Evolutionary conservation across 2,888 invertebrate genomes (phyloP).

Genomic region (Drosophila nigricruria): DNA sequence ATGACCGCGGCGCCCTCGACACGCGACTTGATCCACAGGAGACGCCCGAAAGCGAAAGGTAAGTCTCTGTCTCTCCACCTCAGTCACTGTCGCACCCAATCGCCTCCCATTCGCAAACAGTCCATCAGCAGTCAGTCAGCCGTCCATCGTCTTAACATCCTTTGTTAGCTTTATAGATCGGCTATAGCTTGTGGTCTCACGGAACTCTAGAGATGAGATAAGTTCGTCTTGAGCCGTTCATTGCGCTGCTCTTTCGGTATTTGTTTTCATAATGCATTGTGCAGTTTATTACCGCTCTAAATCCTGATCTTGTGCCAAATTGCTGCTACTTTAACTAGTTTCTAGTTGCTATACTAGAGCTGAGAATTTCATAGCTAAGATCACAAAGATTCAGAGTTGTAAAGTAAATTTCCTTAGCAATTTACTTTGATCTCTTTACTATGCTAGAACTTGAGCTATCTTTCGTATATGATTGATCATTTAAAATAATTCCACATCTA

Average conservation of each 20-base stretch:
- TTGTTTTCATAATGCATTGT: too few relatives aligned
- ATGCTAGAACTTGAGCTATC: too few relatives aligned
- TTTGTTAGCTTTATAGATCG: background rate
- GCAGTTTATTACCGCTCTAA: too few relatives aligned
- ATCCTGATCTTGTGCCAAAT: too few relatives aligned
- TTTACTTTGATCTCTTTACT: background rate
- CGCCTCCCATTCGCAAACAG: conserved; percentile 21
- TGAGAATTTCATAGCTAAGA: background rate
- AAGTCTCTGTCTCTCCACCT: conserved; percentile 82
- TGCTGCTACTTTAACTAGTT: too few relatives aligned
- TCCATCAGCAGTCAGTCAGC: conserved; percentile 2
- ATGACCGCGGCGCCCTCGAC: conserved; percentile 88
- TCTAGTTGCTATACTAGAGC: too few relatives aligned
- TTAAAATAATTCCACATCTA: background rate
- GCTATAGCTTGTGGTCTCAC: background rate
- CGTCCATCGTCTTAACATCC: conserved; percentile 1
- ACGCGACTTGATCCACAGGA: conserved; percentile 89
- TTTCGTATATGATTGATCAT: background rate
- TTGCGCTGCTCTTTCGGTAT: background rate
- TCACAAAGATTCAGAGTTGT: background rate
- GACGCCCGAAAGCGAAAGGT: conserved; percentile 96
- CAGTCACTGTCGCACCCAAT: conserved; percentile 22
- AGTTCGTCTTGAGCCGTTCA: too few relatives aligned
- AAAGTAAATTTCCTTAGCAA: too few relatives aligned
- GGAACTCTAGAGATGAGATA: background rate